phyloP scores from a whole-genome alignment of 2,797 vertebrate species.

The Onychomys arenicola region DNA sequence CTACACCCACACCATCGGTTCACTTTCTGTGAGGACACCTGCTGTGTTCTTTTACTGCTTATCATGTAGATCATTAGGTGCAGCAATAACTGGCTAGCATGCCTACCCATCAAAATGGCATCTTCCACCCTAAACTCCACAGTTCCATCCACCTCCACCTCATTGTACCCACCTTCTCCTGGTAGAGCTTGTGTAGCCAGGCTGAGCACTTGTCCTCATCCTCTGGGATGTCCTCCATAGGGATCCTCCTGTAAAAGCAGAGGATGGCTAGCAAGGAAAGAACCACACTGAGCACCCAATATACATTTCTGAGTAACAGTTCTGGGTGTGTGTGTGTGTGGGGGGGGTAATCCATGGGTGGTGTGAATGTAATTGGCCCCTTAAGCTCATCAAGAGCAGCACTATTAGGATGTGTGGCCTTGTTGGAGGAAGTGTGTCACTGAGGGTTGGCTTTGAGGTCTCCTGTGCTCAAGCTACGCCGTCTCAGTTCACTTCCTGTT shows the following conservation, averaged over 20 bases:
- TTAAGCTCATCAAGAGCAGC: neutral
- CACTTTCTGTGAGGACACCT: neutral
- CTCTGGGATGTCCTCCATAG: conserved; percentile 94
- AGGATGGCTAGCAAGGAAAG: conserved; percentile 15
- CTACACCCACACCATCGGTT: rapidly evolving
- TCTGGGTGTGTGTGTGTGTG: neutral
- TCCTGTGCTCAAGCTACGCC: neutral
- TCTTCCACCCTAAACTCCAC: neutral
- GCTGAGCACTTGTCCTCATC: conserved; percentile 92
- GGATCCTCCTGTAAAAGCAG: conserved; percentile 92
- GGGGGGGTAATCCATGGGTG: no score
- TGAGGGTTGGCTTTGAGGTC: neutral
- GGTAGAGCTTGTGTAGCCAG: conserved; percentile 98
- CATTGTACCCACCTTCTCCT: conserved; percentile 93
- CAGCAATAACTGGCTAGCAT: rapidly evolving
- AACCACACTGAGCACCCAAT: rapidly evolving
- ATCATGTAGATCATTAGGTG: rapidly evolving
- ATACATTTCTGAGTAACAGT: rapidly evolving
- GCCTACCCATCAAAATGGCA: neutral
- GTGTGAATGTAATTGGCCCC: neutral
- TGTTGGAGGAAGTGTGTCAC: neutral
- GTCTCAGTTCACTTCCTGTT: neutral
- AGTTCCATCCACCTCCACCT: conserved; percentile 87
- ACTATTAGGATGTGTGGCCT: neutral
- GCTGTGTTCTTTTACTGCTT: rapidly evolving